Evolutionary conservation across 2,888 invertebrate genomes (phyloP), one percentile per base, ranked within the genome.

Genomic region (Archaeoteleia sp.): DNA sequence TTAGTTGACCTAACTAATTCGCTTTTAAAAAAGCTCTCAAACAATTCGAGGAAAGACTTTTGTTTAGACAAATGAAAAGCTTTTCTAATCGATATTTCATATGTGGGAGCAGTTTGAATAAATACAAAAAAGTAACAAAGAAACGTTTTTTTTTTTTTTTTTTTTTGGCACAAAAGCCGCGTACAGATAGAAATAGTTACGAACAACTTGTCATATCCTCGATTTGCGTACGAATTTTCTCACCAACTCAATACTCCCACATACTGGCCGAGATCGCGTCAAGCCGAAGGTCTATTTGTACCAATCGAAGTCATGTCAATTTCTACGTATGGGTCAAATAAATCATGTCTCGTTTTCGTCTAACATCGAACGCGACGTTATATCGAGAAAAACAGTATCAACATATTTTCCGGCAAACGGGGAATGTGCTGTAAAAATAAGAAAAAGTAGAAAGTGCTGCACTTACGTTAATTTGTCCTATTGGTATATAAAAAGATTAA

Each of bases 131-230:
- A 46, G 49, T 45, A 12, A 25, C 13, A 30, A 23, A 62, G 17
- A 14, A 30, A 42, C 34, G 42, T 32, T 25, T 35, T 27, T 23
- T 35, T 25, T 30, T 5, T 49, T 35, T 42, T 63, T 35, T 32
- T 10, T 65, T 43, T 65, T 67, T 63, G 67, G 62, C 62, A 68
- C 67, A 62, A 46, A 48, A 62, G 67, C 62, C 67, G 57, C 48
- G n/a, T n/a, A n/a, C n/a, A 57, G 61, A 58, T 67, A 55, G 46
- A 60, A 53, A 53, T 8, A n/a, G 15, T 54, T 17, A 30, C 17
- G 15, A 53, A 55, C 37, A 55, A 49, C 35, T 32, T 29, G 48
- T 10, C 54, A 39, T 34, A 10, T 40, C 45, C 43, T 49, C 37
- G 1, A 34, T 29, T 30, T 27, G 8, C n/a, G n/a, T 27, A 27